Percentiles rank a stretch among this genome's conserved stretches.
Conservation (phyloP, 1,140 invertebrate genomes). For the Panulirus ornatus region DNA sequence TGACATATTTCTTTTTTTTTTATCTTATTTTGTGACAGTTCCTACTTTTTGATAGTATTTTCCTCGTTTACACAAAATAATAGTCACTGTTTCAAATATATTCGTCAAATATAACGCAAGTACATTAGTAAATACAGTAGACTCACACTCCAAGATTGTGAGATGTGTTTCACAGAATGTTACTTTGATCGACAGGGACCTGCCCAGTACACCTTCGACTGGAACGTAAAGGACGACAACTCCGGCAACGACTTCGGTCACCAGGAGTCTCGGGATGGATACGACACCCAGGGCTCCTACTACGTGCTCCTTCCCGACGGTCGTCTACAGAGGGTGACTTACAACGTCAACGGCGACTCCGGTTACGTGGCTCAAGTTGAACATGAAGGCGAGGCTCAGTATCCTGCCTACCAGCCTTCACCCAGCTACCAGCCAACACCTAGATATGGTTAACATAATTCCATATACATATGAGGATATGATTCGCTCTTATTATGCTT, state of each 20-base stretch:
- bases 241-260: slow-evolving; percentile 53
- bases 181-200: not conserved
- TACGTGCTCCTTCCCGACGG: slow-evolving; percentile 57
- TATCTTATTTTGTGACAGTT: too few species aligned
- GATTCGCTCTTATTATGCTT: too few species aligned
- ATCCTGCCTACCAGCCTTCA: slow-evolving; percentile 20
- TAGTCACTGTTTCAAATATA: too few species aligned
- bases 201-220: slow-evolving; percentile 54
- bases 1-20: too few species aligned
- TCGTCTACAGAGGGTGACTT: slow-evolving; percentile 36
- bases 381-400: slow-evolving; percentile 47
- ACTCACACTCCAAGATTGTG: too few species aligned
- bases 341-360: slow-evolving; percentile 46
- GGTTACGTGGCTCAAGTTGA: slow-evolving; percentile 52
- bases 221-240: slow-evolving; percentile 40
- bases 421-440: not conserved
- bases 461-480: too few species aligned
- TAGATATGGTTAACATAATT: too few species aligned
- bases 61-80: too few species aligned
- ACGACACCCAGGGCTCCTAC: slow-evolving; percentile 47
- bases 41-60: too few species aligned
- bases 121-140: too few species aligned
- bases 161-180: not conserved
- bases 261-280: slow-evolving; percentile 38
- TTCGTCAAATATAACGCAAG: too few species aligned